A percentile compares a stretch with the other conserved stretches of the same genome.
phyloP scores from a whole-genome alignment of 2,888 invertebrate genomes.

The Ptychoptera contaminata region DNA sequence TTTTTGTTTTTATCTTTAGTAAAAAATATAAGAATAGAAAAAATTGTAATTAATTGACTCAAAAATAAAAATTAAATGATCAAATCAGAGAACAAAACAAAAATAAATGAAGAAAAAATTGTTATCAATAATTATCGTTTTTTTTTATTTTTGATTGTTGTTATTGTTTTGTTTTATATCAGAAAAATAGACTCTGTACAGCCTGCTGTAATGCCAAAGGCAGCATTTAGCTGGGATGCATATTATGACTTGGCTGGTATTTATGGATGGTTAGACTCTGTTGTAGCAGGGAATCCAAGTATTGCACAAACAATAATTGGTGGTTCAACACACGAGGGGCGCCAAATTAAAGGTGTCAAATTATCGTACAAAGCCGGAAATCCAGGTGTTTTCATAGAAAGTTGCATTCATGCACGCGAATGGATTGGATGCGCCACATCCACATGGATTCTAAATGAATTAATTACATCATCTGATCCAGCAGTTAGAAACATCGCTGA shows the following conservation, averaged over 20 bases:
- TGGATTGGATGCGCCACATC: conserved; percentile 50
- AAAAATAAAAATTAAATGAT: too few relatives aligned
- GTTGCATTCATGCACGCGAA: conserved; percentile 41
- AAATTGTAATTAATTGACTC: too few relatives aligned
- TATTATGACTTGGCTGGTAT: conserved; percentile 45
- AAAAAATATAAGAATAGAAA: too few relatives aligned
- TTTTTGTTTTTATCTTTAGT: too few relatives aligned
- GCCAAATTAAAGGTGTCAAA: conserved; percentile 40
- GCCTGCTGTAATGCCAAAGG: conserved; percentile 9
- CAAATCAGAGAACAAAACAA: too few relatives aligned
- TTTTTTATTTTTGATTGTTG: not conserved
- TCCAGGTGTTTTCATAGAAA: conserved; percentile 39
- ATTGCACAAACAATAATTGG: conserved; percentile 34
- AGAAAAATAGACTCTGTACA: conserved; percentile 37
- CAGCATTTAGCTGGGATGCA: conserved; percentile 37
- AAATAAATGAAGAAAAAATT: too few relatives aligned
- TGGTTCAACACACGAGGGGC: conserved; percentile 42
- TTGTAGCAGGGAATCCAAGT: conserved; percentile 33
- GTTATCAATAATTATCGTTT: too few relatives aligned
- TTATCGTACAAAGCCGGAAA: conserved; percentile 27
- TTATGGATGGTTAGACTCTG: conserved; percentile 38
- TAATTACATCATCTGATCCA: conserved; percentile 40
- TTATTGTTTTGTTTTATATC: conserved; percentile 2
- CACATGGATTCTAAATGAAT: conserved; percentile 44
- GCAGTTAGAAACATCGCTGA: conserved; percentile 38